A percentile compares a stretch with the other conserved stretches of the same genome.
Evolutionary conservation across 2,113 vertebrate species (phyloP).

Genomic region (Macquaria ambigua): DNA sequence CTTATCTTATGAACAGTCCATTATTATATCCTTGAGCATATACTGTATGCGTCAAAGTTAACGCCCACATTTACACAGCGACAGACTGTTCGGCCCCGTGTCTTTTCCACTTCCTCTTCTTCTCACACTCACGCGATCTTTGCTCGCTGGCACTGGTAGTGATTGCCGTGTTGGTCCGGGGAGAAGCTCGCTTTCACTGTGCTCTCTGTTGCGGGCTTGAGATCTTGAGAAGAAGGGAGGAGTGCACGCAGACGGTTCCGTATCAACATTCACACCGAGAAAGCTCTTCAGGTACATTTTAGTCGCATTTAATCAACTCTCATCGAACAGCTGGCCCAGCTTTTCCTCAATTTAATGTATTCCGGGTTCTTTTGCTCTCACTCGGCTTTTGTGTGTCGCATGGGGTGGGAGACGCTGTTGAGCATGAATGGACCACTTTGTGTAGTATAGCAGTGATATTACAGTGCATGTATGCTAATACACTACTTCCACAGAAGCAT

Average conservation of each 20-base stretch:
- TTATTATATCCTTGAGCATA: not conserved
- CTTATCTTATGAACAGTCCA: not conserved
- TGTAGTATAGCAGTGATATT: not conserved
- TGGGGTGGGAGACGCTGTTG: slow-evolving; percentile 23
- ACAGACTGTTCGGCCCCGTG: no score
- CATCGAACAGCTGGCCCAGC: no score
- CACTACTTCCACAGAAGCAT: not conserved
- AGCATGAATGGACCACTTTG: slow-evolving; percentile 46
- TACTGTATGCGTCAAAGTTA: not conserved
- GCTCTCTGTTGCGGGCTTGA: not conserved
- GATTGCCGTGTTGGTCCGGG: not conserved
- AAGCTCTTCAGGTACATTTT: slow-evolving; percentile 28
- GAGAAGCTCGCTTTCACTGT: not conserved
- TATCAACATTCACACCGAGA: not conserved
- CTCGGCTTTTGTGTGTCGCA: not conserved
- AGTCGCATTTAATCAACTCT: not conserved
- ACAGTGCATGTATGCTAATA: not conserved
- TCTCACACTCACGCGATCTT: not conserved
- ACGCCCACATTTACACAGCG: not conserved
- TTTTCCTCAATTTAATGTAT: not conserved
- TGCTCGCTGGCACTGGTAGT: not conserved
- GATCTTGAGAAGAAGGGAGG: slow-evolving; percentile 27
- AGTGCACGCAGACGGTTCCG: not conserved
- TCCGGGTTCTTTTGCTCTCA: not conserved
- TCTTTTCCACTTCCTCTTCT: not conserved